Conservation (phyloP, 1,140 invertebrate genomes). For the Chironomus striatipennis region DNA sequence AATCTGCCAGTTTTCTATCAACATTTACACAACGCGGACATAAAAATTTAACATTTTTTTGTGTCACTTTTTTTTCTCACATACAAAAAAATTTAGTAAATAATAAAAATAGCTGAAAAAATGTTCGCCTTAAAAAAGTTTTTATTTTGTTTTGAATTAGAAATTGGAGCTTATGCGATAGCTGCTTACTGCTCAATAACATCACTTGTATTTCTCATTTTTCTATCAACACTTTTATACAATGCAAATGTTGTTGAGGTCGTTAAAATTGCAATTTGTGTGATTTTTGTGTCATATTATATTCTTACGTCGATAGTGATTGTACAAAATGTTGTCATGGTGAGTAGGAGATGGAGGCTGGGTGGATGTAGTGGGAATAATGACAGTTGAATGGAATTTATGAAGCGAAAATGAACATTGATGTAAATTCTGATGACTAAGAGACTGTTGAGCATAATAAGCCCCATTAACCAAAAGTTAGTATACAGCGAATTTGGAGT, state of each 20-base stretch:
- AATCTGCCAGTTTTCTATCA: not conserved
- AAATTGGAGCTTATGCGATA: not conserved
- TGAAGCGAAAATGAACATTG: too few relatives aligned
- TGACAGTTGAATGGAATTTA: too few relatives aligned
- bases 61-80: not conserved
- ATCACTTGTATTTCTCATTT: not conserved
- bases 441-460: too few relatives aligned
- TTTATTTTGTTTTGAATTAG: not conserved
- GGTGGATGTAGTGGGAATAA: too few relatives aligned
- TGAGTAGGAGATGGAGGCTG: not conserved
- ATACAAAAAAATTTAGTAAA: not conserved
- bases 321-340: not conserved
- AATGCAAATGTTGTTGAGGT: not conserved
- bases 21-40: not conserved
- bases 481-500: too few relatives aligned
- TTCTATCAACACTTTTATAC: not conserved
- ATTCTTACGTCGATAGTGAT: not conserved
- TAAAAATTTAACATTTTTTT: not conserved
- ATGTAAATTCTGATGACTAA: too few relatives aligned
- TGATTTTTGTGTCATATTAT: not conserved
- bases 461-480: too few relatives aligned
- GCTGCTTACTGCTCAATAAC: not conserved
- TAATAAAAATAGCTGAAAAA: not conserved
- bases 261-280: conserved; percentile 1
- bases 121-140: conserved; percentile 2